These are phyloP conservation scores for Daktulosphaira vitifoliae DNA, from an alignment of 1,140 invertebrate genomes.

Conservation along the genomic window DNA sequence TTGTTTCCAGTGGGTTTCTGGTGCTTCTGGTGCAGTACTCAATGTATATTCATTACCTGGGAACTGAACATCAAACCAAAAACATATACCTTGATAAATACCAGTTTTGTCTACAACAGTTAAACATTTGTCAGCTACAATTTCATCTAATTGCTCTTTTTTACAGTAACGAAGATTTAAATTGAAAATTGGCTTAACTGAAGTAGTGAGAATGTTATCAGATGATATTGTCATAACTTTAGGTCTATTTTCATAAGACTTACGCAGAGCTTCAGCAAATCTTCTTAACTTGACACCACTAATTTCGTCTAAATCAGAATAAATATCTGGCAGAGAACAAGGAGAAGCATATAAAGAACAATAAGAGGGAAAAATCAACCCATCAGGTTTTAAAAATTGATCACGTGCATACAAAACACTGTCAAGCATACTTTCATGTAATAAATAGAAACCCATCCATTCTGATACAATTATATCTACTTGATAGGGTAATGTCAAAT, in stretches of 20 bases:
- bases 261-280: constrained; percentile 34
- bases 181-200: constrained; percentile 40
- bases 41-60: constrained; percentile 46
- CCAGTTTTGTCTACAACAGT: constrained; percentile 50
- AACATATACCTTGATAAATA: constrained; percentile 59
- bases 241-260: constrained; percentile 39
- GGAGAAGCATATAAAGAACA: constrained; percentile 50
- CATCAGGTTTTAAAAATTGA: constrained; percentile 63
- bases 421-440: constrained; percentile 98
- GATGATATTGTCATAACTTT: constrained; percentile 42
- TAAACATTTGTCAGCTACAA: constrained; percentile 38
- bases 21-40: constrained; percentile 63
- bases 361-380: constrained; percentile 45
- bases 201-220: constrained; percentile 45
- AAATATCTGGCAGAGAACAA: constrained; percentile 59
- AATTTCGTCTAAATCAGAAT: constrained; percentile 53
- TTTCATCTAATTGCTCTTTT: constrained; percentile 39
- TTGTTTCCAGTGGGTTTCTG: constrained; percentile 94
- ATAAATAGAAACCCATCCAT: constrained; percentile 99
- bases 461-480: constrained; percentile 96
- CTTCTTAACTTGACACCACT: constrained; percentile 35
- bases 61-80: constrained; percentile 47
- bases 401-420: constrained; percentile 85
- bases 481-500: constrained; percentile 59
- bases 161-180: constrained; percentile 42